Base-by-base conservation (phyloP, 2,888 invertebrate genomes). In the Mesorhabditis sp. region DNA sequence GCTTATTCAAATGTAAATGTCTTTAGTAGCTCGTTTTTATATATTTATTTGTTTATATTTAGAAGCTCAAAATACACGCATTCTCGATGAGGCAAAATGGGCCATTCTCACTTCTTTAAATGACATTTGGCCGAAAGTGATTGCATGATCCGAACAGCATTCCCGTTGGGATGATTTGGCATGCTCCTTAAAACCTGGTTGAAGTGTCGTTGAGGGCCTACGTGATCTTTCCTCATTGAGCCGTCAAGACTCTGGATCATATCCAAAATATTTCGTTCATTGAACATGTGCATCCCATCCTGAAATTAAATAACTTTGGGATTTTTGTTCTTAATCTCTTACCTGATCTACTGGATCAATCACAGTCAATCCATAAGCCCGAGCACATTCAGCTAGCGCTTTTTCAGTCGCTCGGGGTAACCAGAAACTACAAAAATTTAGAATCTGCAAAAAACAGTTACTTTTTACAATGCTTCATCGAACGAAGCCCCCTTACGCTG, bases 121-220 rank as follows among this genome's bases (percentile, higher is more conserved):
- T 6, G 61, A 66, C 6, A 61, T 64, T 28, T 68, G 68, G n/a
- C 71, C 71, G 28, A 71, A 71, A 13, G 71, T 61, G 42, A 71
- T n/a, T 4, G 71, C 68, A 45, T 71, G 71, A 58, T 71, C 71
- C 6, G 68, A 69, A 10, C 71, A 71, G 13, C 71, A 71, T 15
- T n/a, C 42, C 15, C 28, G 28, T 28, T 28, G 1, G 28, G 28
- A 28, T 28, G 28, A 28, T 28, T 28, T 28, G 28, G 28, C 28
- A 28, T 28, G 28, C 1, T 28, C 28, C 28, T 28, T 28, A 28
- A 28, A 28, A 28, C 2, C 28, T 28, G 1, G 28, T 28, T 28
- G 28, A 28, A 28, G 28, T 28, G 28, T 28, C 28, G 1, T 28
- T 28, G 28, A 28, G 28, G 28, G 28, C 28, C 28, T 28, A 28